Evolutionary conservation across 2,113 vertebrate genomes (phyloP).

Genomic region (Carettochelys insculpta): DNA sequence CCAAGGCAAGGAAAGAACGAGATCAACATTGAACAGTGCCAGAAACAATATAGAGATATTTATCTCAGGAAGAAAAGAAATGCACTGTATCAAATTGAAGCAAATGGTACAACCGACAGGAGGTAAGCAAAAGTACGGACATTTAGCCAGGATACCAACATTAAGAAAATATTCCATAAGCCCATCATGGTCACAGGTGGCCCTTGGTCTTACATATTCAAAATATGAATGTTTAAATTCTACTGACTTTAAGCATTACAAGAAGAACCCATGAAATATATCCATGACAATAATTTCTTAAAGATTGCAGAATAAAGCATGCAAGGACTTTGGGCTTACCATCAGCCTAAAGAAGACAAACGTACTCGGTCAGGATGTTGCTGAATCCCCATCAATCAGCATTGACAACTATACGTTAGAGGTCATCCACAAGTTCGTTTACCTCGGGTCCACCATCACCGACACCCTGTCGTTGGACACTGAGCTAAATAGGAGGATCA

Average conservation of each 20-base stretch:
- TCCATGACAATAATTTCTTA: neutral
- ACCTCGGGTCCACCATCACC: no score
- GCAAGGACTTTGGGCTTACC: no score
- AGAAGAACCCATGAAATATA: conserved; percentile 10
- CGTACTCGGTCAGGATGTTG: no score
- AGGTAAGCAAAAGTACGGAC: neutral
- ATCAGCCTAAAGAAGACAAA: no score
- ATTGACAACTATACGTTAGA: no score
- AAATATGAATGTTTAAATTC: neutral
- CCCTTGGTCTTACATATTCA: neutral
- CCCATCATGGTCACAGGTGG: neutral
- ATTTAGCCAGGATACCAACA: neutral
- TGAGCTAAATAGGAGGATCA: no score
- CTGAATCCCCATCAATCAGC: no score
- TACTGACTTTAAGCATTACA: neutral
- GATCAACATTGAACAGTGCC: neutral
- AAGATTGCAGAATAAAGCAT: conserved; percentile 7
- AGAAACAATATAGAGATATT: neutral
- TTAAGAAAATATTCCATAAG: neutral
- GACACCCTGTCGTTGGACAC: no score
- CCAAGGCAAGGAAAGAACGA: neutral
- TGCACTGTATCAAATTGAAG: neutral
- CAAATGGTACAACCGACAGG: neutral
- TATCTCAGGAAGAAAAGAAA: neutral
- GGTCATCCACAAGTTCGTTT: no score